Base-by-base conservation (phyloP, 1,140 invertebrate species). In the Oedothorax gibbosus region DNA sequence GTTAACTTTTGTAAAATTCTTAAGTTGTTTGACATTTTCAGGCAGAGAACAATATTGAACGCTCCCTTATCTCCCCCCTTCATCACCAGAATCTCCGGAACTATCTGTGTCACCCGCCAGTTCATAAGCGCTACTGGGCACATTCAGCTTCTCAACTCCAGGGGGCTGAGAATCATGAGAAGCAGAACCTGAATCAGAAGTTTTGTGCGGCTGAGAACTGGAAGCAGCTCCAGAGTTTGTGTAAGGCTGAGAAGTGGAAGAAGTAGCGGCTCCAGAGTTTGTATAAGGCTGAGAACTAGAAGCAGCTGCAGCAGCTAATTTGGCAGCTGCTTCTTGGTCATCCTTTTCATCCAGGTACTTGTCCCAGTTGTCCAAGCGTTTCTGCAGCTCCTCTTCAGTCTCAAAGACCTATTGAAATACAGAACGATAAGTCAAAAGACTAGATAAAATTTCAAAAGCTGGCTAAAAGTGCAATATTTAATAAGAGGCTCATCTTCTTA, bases 341-440 rank as follows among this genome's bases (percentile, higher is more conserved):
- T 78, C 75, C 62, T 85, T 79, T 66, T 64, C 89, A 87, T 94
- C 94, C 86, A 97, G 90, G 90, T 94, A 99, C 86, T 95, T 93
- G 86, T 96, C 94, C 98, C 98, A 99, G 87, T 96, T 95, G 35
- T 94, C 92, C 50, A 98, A 89, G 85, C 98, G 91, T 82, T 95
- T 92, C 81, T 94, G 93, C 7, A 94, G 93, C 90, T 99, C 95
- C 71, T 94, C 94, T 88, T 97, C 96, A 0, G 97, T 97, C 91
- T 99, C 98, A 79, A 93, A 92, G 35, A 35, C 35, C 35, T 35
- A 5, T 35, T 35, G 35, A 35, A 35, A 35, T 2, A 35, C 35
- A 35, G 35, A 35, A 35, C 35, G 35, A 35, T 35, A 35, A 35
- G 35, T 35, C 35, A 35, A 35, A 35, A 35, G 35, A 5, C 35